phyloP scores from a whole-genome alignment of 2,888 invertebrate genomes.

The Tenodera sinensis region DNA sequence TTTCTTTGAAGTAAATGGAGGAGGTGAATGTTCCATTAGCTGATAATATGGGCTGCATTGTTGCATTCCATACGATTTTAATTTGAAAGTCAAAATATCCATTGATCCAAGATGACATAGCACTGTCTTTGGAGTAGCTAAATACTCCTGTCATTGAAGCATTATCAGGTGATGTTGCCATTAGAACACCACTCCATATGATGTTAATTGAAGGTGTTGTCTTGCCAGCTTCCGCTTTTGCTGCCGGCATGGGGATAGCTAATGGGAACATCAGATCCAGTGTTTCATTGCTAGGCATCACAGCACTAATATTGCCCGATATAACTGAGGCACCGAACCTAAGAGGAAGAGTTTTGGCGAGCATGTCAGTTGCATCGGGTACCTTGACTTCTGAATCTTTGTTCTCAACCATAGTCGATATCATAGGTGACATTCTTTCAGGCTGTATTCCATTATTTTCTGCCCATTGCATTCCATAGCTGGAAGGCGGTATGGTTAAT shows the following conservation, averaged over 20 bases:
- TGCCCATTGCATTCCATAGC: not conserved
- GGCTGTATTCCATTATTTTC: not conserved
- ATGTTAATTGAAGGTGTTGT: not conserved
- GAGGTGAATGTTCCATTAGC: not conserved
- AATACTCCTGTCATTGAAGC: not conserved
- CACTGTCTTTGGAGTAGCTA: not conserved
- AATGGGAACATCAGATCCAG: not conserved
- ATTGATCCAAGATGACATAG: not conserved
- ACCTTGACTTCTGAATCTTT: not conserved
- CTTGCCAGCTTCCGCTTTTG: not conserved
- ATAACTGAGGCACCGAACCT: not conserved
- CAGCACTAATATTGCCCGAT: not conserved
- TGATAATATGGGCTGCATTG: not conserved
- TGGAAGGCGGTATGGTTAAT: not conserved
- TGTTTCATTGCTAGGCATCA: not conserved
- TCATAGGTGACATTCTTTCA: not conserved
- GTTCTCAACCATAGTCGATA: not conserved
- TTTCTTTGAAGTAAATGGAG: slow-evolving; percentile 15
- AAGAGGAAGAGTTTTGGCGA: not conserved
- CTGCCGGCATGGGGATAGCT: not conserved
- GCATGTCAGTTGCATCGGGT: not conserved
- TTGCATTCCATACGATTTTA: not conserved
- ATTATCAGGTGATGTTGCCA: not conserved
- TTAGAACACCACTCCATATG: not conserved
- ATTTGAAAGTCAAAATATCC: not conserved